Base-by-base conservation (phyloP, 1,140 invertebrate species). In the Dreissena rostriformis region DNA sequence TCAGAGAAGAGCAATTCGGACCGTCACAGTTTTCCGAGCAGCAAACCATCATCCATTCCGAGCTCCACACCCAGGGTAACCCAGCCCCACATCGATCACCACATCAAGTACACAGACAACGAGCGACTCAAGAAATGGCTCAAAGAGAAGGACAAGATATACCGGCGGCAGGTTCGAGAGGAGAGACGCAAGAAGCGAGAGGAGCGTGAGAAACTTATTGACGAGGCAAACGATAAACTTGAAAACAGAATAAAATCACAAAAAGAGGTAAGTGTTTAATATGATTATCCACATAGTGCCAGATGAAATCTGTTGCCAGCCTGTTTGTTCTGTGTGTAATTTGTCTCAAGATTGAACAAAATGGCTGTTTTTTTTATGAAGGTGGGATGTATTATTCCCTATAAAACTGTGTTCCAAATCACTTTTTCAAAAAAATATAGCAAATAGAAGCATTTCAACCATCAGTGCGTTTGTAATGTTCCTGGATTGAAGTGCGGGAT, bases 151-250 rank as follows among this genome's bases (percentile, higher is more conserved):
- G 85, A 87, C 63, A 88, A 86, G 57, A 79, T 81, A 6, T 82
- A 88, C 66, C 86, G 88, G 28, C 78, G 81, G 65, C 71, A 88
- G 65, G 52, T 76, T 15, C 80, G 70, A 61, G 85, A 86, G 52
- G 87, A 88, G 52, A 86, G 70, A 26, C 76, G 57, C 49, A 88
- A 88, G 65, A 87, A 86, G 29, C 76, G 84, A 55, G 85, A 85
- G 75, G 87, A 88, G 67, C 76, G 86, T 66, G 85, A 88, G 49
- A 84, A 87, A 57, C 53, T 83, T 61, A 70, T 87, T n/a, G 71
- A 88, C 39, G 82, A 87, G 66, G 89, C 84, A 39, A 88, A 86
- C 67, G 86, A 88, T 67, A 86, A 85, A 66, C 85, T 88, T 80
- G 84, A 87, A 57, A 82, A 65, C 52, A 82, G 82, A 28, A 53